Evolutionary conservation across 2,888 invertebrate genomes (phyloP), one percentile per base, ranked within the genome.

Genomic region (Escarpia spicata): DNA sequence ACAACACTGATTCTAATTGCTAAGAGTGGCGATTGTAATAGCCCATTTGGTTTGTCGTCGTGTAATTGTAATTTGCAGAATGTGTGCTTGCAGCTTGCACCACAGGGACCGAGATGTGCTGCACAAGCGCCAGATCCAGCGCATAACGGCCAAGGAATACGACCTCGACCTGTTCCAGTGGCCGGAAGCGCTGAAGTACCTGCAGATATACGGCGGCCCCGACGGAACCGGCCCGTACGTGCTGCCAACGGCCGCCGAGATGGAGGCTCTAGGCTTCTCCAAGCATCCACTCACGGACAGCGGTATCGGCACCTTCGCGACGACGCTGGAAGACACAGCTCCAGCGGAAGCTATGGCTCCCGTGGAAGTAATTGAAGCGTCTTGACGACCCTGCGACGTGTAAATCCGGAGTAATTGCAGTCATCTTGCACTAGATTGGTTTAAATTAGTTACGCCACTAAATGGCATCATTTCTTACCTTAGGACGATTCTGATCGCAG

Each of bases 61-160:
- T 31, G 4, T n/a, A 37, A 43, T 15, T 91, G 37, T 75, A 3
- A 75, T 75, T 75, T 75, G 75, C 75, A 75, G 6, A 75, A 75
- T 26, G 75, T 75, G 19, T 75, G 75, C 26, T 91, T 91, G 31
- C 44, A 91, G 91, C 44, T 43, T 91, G 91, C 31, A 91, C 37
- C 91, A 91, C 91, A 91, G 2, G 91, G 37, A 91, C 15, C 43
- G 91, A 91, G 44, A 44, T 37, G 19, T 37, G 8, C 37, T 91
- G 19, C 91, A 91, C 37, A 91, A 91, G 43, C 37, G 91, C 91
- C 91, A 75, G 19, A 75, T 75, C 75, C 75, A 75, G 75, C 19
- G 26, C 75, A 75, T 75, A n/a, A 75, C 19, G 75, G n/a, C 75
- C 19, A 75, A 75, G 75, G 75, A 75, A 75, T 75, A 75, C 75